Evolutionary conservation across 2,113 vertebrate species (phyloP).

Genomic region (Prionailurus viverrinus): DNA sequence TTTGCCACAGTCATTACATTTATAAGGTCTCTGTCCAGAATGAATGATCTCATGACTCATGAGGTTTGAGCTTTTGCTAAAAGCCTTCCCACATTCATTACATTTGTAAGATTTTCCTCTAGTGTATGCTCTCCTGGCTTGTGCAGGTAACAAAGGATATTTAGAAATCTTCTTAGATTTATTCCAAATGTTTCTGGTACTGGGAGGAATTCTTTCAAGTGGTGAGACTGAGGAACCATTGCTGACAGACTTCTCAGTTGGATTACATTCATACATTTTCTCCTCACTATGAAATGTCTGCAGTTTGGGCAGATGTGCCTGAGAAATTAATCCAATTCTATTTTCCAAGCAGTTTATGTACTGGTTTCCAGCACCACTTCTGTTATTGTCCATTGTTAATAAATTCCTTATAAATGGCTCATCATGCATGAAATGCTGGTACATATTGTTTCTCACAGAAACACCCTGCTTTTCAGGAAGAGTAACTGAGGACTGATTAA

Average conservation of each 20-base stretch:
- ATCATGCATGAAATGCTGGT: background rate
- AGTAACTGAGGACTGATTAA: background rate
- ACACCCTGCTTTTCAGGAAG: background rate
- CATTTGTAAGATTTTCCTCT: slow-evolving; percentile 51
- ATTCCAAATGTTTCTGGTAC: background rate
- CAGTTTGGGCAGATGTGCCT: background rate
- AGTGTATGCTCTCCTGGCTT: background rate
- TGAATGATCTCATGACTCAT: slow-evolving; percentile 31
- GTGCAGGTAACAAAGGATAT: background rate
- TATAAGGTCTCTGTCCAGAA: slow-evolving; percentile 41
- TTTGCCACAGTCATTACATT: background rate
- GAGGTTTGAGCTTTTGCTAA: slow-evolving; percentile 46
- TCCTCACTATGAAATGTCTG: background rate
- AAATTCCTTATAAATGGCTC: background rate
- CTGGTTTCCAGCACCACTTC: background rate
- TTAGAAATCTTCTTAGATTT: background rate
- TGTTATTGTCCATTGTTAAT: background rate
- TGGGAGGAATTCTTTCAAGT: background rate
- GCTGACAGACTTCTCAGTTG: background rate
- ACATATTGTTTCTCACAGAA: background rate
- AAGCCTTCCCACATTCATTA: slow-evolving; percentile 41
- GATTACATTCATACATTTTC: background rate
- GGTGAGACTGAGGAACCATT: background rate
- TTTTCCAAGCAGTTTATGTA: background rate
- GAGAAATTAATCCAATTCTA: background rate